Evolutionary conservation across 2,888 invertebrate species (phyloP).

Genomic region (Melikaiella ostensackeni): DNA sequence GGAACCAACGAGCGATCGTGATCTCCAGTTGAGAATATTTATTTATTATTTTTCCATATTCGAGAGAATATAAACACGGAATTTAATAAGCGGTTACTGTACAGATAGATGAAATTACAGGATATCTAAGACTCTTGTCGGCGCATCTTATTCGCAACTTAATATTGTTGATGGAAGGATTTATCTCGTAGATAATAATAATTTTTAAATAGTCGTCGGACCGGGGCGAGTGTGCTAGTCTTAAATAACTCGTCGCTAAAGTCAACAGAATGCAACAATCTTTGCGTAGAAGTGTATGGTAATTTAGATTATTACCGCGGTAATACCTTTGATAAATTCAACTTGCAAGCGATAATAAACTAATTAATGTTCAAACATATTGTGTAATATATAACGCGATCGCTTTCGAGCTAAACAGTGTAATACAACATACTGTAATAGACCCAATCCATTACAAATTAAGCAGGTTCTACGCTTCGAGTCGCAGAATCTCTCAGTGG

Average conservation of each 20-base stretch:
- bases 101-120: slow-evolving; percentile 29
- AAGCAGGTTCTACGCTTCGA: no score
- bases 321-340: slow-evolving; percentile 7
- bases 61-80: slow-evolving; percentile 16
- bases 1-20: slow-evolving; percentile 18
- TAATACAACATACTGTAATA: neutral
- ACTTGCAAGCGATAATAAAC: slow-evolving; percentile 3
- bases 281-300: slow-evolving; percentile 53
- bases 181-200: slow-evolving; percentile 37
- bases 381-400: slow-evolving; percentile 21
- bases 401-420: neutral
- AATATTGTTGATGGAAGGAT: slow-evolving; percentile 20
- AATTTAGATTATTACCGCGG: slow-evolving; percentile 37
- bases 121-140: slow-evolving; percentile 12
- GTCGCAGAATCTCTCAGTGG: no score
- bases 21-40: slow-evolving; percentile 28
- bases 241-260: slow-evolving; percentile 46
- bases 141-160: slow-evolving; percentile 20
- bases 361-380: slow-evolving; percentile 14
- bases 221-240: slow-evolving; percentile 58
- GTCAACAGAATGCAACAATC: slow-evolving; percentile 71
- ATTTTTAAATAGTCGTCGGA: slow-evolving; percentile 47
- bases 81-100: slow-evolving; percentile 33
- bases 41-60: slow-evolving; percentile 35
- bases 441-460: no score